Evolutionary conservation across 2,797 vertebrate genomes (phyloP).

Genomic region (Acanthurus tractus): DNA sequence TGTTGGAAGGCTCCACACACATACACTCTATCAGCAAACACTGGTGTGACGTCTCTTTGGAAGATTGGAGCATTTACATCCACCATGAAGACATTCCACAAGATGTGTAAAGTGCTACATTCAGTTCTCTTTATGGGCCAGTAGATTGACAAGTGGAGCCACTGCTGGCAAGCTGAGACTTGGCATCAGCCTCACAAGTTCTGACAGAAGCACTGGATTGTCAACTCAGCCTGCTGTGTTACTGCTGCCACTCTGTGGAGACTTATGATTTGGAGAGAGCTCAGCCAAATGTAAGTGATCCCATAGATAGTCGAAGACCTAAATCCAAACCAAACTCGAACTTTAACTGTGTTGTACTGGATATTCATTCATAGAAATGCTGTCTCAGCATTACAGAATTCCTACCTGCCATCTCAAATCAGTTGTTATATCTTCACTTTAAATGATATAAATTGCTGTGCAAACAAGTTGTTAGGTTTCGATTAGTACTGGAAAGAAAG

Average conservation of each 20-base stretch:
- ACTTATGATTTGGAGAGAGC: constrained; percentile 59
- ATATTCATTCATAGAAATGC: neutral
- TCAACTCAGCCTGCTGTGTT: constrained; percentile 41
- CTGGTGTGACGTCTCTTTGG: constrained; percentile 5
- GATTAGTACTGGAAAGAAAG: neutral
- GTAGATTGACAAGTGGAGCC: constrained; percentile 48
- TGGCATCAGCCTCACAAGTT: constrained; percentile 42
- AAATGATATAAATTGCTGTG: neutral
- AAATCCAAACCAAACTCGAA: neutral
- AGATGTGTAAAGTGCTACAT: constrained; percentile 43
- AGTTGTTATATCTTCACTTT: neutral
- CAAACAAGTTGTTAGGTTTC: neutral
- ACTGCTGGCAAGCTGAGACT: constrained; percentile 62
- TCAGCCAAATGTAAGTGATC: constrained; percentile 56
- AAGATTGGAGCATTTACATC: constrained; percentile 17
- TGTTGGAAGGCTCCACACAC: no score
- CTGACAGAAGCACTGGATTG: constrained; percentile 35
- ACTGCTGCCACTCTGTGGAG: constrained; percentile 47
- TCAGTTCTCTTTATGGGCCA: constrained; percentile 35
- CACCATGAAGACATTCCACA: constrained; percentile 43
- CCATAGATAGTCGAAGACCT: no score
- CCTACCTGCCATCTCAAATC: neutral
- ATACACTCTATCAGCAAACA: neutral
- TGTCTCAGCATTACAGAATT: neutral
- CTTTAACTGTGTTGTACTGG: neutral